phyloP scores from a whole-genome alignment of 2,888 invertebrate genomes.

The Arenicola marina region DNA sequence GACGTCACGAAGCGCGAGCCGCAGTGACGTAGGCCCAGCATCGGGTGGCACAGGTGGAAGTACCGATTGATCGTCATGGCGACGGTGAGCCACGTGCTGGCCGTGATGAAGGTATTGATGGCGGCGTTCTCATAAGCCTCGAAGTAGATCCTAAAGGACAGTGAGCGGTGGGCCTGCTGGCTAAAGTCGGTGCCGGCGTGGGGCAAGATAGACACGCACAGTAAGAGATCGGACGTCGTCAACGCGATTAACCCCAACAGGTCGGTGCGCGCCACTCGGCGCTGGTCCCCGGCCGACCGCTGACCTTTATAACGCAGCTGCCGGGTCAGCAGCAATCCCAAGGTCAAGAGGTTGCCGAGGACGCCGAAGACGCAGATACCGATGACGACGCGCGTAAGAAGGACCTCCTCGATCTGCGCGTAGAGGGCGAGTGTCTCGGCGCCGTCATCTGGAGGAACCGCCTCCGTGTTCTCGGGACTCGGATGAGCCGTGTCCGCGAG shows the following conservation, averaged over 20 bases:
- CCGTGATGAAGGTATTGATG: neutral
- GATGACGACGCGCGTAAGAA: neutral
- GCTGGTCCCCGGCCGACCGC: neutral
- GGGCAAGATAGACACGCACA: neutral
- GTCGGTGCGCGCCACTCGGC: neutral
- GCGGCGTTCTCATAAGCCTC: neutral
- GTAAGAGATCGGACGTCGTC: neutral
- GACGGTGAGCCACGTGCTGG: constrained; percentile 6
- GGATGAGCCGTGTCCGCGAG: too few species aligned
- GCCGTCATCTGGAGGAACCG: too few species aligned
- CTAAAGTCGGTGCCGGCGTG: neutral
- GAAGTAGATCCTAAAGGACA: neutral
- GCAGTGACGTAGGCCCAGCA: neutral
- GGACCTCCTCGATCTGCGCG: neutral
- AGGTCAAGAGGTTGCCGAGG: neutral
- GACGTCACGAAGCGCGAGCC: neutral
- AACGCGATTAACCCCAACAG: neutral
- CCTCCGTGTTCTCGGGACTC: too few species aligned
- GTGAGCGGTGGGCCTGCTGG: neutral
- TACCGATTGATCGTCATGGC: neutral
- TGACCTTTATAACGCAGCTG: neutral
- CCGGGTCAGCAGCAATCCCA: neutral
- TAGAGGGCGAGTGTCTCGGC: too few species aligned
- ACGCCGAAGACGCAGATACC: constrained; percentile 2
- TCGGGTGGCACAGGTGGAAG: neutral